Evolutionary conservation across 2,113 vertebrate genomes (phyloP), one percentile per base, ranked within the genome.

Genomic region (Myiopsitta monachus): DNA sequence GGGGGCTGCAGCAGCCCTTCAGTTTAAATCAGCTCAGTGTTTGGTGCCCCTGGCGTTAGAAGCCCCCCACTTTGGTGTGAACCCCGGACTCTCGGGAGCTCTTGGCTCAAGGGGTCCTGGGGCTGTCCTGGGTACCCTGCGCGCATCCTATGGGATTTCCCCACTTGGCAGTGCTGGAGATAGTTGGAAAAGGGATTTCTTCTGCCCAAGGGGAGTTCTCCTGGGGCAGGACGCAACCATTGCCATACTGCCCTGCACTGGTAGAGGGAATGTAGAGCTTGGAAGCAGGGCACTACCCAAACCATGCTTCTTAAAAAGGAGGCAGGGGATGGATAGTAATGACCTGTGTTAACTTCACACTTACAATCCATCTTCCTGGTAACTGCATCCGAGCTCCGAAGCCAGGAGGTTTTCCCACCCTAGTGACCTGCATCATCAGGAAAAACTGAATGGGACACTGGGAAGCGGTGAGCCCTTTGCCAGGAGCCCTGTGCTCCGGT

Each of bases 31-130:
- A 4, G 1, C 16, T 49, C 33, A 14, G 23, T 3, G 8, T 39
- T 22, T 33, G n/a, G 30, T 80, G 63, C 12, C 7, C 36, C 31
- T 43, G 3, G 15, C 24, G 46, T 49, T n/a, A 21, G 33, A 28
- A 31, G 38, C 18, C 3, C 31, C 12, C 19, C 4, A 2, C 12
- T 22, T 18, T 5, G 24, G 5, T 18, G 39, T 14, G 87, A 73
- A 6, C 7, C 21, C 30, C 0, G 4, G 41, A 44, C 38, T 1
- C 18, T 21, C 3, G 2, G 69, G 70, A 59, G 23, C 47, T 3
- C 2, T 21, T 30, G 13, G 46, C 21, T 43, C 1, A 3, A 4
- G 5, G 28, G 27, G 59, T 39, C 55, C 47, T 0, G 0, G 28
- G 55, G 38, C 46, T 64, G 54, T 33, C 39, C 59, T 7, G 3